phyloP scores from a whole-genome alignment of 2,888 invertebrate species.

The Callosobruchus maculatus region DNA sequence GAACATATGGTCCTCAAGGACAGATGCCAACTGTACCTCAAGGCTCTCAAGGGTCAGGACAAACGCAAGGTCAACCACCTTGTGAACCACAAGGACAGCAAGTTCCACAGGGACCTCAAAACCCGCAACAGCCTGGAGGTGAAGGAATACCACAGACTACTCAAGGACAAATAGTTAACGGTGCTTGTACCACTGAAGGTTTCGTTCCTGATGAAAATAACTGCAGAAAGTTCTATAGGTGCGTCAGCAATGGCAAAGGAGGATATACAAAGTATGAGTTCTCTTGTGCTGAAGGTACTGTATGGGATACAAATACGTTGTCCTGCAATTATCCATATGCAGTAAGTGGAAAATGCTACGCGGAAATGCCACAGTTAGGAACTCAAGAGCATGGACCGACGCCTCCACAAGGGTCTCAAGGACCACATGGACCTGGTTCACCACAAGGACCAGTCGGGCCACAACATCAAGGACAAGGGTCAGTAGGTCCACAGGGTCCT shows the following conservation, averaged over 20 bases:
- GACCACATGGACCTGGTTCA: no score
- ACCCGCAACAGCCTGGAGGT: not conserved
- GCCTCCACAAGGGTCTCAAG: no score
- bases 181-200: slow-evolving; percentile 60
- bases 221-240: slow-evolving; percentile 75
- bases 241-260: slow-evolving; percentile 62
- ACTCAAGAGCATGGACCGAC: not conserved
- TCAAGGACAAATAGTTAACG: slow-evolving; percentile 12
- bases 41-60: no score
- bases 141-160: not conserved
- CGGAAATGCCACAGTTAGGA: not conserved
- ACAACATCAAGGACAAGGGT: no score
- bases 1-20: not conserved
- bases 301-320: slow-evolving; percentile 67
- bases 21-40: no score
- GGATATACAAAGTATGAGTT: slow-evolving; percentile 67
- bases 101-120: not conserved
- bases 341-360: slow-evolving; percentile 40
- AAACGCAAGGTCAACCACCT: not conserved
- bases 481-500: no score
- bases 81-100: no score
- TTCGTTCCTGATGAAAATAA: slow-evolving; percentile 65
- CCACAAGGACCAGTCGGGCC: no score
- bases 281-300: slow-evolving; percentile 72
- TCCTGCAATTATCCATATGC: slow-evolving; percentile 72